A percentile compares a stretch with the other conserved stretches of the same genome.
phyloP scores from a whole-genome alignment of 2,888 invertebrate species.

The Coenonympha arcania region DNA sequence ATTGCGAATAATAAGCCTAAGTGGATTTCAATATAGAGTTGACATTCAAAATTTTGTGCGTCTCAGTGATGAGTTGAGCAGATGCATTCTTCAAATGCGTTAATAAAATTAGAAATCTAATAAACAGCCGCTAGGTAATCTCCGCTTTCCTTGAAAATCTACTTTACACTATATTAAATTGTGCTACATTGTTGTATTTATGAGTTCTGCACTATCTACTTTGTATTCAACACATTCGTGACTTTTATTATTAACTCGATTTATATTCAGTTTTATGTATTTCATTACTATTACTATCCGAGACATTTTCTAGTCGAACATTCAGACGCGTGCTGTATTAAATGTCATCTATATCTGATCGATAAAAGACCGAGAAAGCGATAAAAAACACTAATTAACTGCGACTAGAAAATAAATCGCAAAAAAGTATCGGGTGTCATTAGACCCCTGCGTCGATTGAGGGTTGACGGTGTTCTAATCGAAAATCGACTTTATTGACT shows the following conservation, averaged over 20 bases:
- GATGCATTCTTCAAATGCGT: no score
- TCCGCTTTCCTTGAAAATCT: not conserved
- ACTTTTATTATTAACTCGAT: conserved; percentile 23
- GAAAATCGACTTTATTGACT: conserved; percentile 17
- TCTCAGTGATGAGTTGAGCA: no score
- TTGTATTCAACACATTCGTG: conserved; percentile 19
- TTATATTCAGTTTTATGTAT: no score
- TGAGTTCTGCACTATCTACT: conserved; percentile 1
- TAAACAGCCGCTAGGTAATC: not conserved
- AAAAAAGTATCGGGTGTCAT: conserved; percentile 56
- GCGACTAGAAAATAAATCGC: conserved; percentile 42
- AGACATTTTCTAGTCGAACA: not conserved
- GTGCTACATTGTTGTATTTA: conserved; percentile 12
- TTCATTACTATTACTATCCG: not conserved
- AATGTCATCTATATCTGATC: conserved; percentile 21
- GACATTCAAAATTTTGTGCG: no score
- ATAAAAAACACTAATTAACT: conserved; percentile 51
- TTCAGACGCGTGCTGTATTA: conserved; percentile 19
- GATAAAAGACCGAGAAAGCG: conserved; percentile 39
- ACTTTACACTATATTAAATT: conserved; percentile 1
- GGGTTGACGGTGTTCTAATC: conserved; percentile 13
- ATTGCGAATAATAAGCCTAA: no score
- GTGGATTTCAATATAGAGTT: no score
- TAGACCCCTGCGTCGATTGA: conserved; percentile 54
- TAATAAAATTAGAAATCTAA: no score